Conservation (phyloP, 2,888 invertebrate species). For the Pterostichus niger region DNA sequence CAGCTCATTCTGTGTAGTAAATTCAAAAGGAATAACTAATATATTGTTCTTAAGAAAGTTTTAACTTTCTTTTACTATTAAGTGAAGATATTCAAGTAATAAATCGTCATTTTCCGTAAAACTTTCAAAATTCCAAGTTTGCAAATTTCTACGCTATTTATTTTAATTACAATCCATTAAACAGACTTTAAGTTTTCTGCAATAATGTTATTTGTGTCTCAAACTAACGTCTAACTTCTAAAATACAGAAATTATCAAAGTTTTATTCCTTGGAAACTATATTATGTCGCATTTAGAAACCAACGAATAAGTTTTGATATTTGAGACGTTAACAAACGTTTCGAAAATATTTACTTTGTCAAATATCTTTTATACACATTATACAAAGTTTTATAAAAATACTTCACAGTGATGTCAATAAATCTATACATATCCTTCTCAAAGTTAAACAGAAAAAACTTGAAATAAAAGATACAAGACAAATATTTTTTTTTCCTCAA, state of each 20-base stretch:
- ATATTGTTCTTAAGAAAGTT: neutral
- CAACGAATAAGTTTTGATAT: too few relatives aligned
- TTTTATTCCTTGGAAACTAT: neutral
- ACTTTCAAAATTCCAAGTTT: slow-evolving; percentile 31
- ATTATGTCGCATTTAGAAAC: too few relatives aligned
- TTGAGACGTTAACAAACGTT: too few relatives aligned
- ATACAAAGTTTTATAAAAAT: too few relatives aligned
- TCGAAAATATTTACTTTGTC: too few relatives aligned
- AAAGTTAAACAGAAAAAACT: too few relatives aligned
- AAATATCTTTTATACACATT: too few relatives aligned
- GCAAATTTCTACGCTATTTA: slow-evolving; percentile 17
- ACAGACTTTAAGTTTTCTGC: slow-evolving; percentile 33
- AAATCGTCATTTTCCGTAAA: slow-evolving; percentile 28
- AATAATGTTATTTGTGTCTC: slow-evolving; percentile 5
- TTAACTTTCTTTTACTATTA: neutral
- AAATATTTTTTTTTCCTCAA: too few relatives aligned
- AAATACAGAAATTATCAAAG: slow-evolving; percentile 1
- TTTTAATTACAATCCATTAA: slow-evolving; percentile 38
- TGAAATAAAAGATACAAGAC: too few relatives aligned
- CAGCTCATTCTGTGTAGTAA: neutral
- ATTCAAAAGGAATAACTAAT: neutral
- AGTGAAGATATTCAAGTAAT: slow-evolving; percentile 9
- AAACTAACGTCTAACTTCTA: neutral
- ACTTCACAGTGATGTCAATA: too few relatives aligned
- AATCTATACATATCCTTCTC: too few relatives aligned